phyloP scores from a whole-genome alignment of 2,113 vertebrate genomes.

The Entomyzon cyanotis region DNA sequence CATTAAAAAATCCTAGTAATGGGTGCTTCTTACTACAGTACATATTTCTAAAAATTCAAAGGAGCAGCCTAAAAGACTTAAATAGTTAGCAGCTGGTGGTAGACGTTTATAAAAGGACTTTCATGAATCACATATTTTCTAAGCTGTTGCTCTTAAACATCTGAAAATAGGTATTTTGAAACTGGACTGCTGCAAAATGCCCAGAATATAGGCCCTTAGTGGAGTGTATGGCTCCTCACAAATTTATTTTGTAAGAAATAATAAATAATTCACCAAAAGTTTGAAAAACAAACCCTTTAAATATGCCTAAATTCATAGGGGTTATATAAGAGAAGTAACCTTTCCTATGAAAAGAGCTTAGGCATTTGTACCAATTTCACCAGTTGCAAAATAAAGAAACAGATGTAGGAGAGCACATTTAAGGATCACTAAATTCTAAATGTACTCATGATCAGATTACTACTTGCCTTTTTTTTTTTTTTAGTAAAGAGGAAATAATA shows the following conservation, averaged over 20 bases:
- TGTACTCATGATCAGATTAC: not conserved
- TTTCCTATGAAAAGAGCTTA: not conserved
- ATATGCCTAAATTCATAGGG: not conserved
- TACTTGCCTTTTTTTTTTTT: not conserved
- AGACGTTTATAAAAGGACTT: not conserved
- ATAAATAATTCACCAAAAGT: not conserved
- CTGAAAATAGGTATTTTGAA: not conserved
- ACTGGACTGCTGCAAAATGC: not conserved
- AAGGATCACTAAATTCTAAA: not conserved
- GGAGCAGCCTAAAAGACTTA: not conserved
- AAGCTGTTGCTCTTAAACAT: not conserved
- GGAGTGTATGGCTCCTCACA: not conserved
- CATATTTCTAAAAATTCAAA: not conserved
- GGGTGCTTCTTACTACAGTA: not conserved
- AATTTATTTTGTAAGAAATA: not conserved
- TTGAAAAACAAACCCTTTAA: fast-evolving
- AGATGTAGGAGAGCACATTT: not conserved
- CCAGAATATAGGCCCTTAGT: not conserved
- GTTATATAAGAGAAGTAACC: not conserved
- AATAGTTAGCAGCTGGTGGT: not conserved
- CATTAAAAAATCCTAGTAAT: not conserved
- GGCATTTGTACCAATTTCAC: not conserved
- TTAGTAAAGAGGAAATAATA: not conserved
- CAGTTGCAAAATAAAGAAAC: not conserved
- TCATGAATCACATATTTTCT: not conserved